Base-by-base conservation (phyloP, 2,797 vertebrate genomes). In the Ctenopoma multispine region DNA sequence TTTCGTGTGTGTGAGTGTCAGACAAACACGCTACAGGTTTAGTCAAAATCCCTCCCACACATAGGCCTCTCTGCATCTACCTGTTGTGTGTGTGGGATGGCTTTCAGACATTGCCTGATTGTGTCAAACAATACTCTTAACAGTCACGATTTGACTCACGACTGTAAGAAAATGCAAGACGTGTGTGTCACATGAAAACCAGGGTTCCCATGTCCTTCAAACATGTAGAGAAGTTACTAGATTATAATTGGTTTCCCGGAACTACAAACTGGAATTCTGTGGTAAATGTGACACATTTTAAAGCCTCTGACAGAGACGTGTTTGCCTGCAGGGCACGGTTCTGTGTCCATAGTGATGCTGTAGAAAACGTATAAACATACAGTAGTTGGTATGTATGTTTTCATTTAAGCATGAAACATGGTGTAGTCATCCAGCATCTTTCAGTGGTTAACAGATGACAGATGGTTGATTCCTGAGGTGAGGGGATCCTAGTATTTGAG, bases 371-470 rank as follows among this genome's bases (percentile, higher is more conserved):
- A 18, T 4, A 5, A 4, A 14, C 5, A 1, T 49, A 49, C 69
- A n/a, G 18, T 10, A 2, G 7, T 49, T 59, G 34, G 1, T 20
- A 58, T 46, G 10, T 34, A 13, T n/a, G 1, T 68, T 68, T 72
- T 24, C 24, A 24, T 24, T 24, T 24, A 61, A 64, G 46, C 24
- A 6, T 76, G 82, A 85, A 81, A 86, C 61, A 13, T 51, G 24
- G 18, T 49, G 49, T 38, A 83, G 75, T 88, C 86, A 85, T 84
- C 63, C 57, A 17, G 72, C 31, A 15, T 81, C 79, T 86, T 68
- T 90, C 82, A 68, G 82, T 88, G 86, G 88, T 89, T 85, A 69
- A 72, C 51, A 63, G 40, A 10, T 69, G 73, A 79, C 47, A 81
- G 38, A 65, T 11, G 0, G 29, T 4, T 12, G 12, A 63, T 63